A percentile compares a stretch with the other conserved stretches of the same genome.
Conservation (phyloP, 2,797 vertebrate genomes). For the Borostomias antarcticus region DNA sequence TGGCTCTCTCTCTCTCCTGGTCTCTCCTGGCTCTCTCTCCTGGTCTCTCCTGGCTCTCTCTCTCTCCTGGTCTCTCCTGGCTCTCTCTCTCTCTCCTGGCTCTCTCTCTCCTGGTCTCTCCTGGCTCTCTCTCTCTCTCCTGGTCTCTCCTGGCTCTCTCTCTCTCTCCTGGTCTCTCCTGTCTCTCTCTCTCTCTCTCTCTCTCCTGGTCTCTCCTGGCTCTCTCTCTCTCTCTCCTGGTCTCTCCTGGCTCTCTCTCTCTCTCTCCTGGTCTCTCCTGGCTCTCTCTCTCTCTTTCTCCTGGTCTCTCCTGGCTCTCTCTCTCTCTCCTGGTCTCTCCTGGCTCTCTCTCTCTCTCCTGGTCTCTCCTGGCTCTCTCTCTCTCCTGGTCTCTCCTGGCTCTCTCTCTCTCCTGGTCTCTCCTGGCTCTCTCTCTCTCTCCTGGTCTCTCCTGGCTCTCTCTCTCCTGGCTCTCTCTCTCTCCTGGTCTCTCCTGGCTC, state of each 20-base stretch:
- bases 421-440: not conserved
- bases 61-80: not conserved
- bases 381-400: not conserved
- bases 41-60: not conserved
- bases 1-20: too few species aligned
- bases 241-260: not conserved
- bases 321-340: not conserved
- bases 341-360: not conserved
- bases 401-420: not conserved
- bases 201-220: too few species aligned
- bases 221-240: constrained; percentile 1
- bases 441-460: too few species aligned
- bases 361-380: too few species aligned
- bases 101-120: too few species aligned
- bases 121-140: not conserved
- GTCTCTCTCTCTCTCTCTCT: not conserved
- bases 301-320: too few species aligned
- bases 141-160: too few species aligned
- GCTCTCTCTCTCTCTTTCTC: not conserved
- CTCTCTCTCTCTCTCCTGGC: not conserved
- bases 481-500: too few species aligned
- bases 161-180: not conserved
- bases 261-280: too few species aligned
- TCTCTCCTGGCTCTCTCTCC: too few species aligned
- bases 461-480: not conserved